Evolutionary conservation across 2,113 vertebrate species (phyloP).

Genomic region (Gorilla gorilla): DNA sequence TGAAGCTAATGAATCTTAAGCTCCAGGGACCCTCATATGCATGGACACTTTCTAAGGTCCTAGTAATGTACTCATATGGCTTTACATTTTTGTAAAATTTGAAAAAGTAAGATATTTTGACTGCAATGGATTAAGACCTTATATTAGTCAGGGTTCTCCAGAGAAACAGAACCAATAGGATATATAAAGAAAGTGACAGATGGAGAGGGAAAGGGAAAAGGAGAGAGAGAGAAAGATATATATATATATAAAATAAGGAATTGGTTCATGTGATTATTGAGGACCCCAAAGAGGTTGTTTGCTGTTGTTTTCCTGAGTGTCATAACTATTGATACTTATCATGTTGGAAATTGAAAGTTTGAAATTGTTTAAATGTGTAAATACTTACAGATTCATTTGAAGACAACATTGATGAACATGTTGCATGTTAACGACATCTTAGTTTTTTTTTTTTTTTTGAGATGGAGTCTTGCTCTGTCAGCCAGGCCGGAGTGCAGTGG

Average conservation of each 20-base stretch:
- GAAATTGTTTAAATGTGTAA: neutral
- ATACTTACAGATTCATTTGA: neutral
- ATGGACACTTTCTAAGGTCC: neutral
- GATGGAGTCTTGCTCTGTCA: too few relatives aligned
- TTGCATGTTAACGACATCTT: neutral
- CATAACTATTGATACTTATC: neutral
- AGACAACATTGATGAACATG: neutral
- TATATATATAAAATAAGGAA: neutral
- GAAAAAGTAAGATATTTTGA: neutral
- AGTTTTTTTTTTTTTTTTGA: neutral
- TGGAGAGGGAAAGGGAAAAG: neutral
- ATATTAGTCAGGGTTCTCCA: neutral
- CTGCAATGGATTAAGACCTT: neutral
- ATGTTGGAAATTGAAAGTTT: neutral
- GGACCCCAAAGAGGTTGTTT: neutral
- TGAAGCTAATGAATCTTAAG: neutral
- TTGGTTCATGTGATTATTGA: neutral
- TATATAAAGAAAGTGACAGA: neutral
- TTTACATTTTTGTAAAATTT: neutral
- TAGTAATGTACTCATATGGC: neutral
- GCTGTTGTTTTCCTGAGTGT: constrained; percentile 15
- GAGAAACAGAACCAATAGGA: neutral
- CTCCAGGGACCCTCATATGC: neutral
- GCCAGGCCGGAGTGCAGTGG: too few relatives aligned
- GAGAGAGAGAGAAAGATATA: neutral